phyloP scores from a whole-genome alignment of 2,888 invertebrate species.

The Frankliniella intonsa region DNA sequence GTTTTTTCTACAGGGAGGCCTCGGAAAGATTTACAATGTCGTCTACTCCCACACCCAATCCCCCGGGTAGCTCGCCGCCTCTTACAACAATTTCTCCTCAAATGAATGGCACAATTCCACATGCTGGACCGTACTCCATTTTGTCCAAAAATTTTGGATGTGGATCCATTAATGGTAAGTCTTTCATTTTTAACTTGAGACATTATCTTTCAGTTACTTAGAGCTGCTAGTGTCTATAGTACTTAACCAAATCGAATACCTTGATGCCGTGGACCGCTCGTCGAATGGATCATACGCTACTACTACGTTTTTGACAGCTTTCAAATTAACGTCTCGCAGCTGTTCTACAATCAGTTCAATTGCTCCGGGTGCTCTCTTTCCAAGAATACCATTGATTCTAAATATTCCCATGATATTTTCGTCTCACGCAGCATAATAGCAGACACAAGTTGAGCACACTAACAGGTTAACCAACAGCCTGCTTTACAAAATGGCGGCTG shows the following conservation, averaged over 20 bases:
- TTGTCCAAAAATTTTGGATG: background rate
- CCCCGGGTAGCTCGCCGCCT: background rate
- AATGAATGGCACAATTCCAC: conserved; percentile 10
- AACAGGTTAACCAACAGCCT: background rate
- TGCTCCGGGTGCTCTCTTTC: conserved; percentile 59
- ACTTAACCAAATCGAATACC: conserved; percentile 48
- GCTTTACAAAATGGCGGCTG: background rate
- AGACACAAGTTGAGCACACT: background rate
- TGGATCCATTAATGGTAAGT: conserved; percentile 23
- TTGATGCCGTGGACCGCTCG: conserved; percentile 59
- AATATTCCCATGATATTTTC: conserved; percentile 23
- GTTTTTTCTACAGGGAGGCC: background rate
- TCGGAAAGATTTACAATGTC: background rate
- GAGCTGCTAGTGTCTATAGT: background rate
- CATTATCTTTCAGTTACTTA: background rate
- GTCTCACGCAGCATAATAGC: background rate
- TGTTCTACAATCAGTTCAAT: conserved; percentile 70
- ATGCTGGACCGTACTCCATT: background rate
- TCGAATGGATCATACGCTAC: conserved; percentile 83
- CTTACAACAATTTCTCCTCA: background rate
- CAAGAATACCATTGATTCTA: conserved; percentile 35
- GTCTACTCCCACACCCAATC: background rate
- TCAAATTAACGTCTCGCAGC: conserved; percentile 64
- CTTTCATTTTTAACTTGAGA: background rate
- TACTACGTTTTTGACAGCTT: conserved; percentile 70